phyloP scores from a whole-genome alignment of 2,888 invertebrate genomes.

The Osmoderma eremita region DNA sequence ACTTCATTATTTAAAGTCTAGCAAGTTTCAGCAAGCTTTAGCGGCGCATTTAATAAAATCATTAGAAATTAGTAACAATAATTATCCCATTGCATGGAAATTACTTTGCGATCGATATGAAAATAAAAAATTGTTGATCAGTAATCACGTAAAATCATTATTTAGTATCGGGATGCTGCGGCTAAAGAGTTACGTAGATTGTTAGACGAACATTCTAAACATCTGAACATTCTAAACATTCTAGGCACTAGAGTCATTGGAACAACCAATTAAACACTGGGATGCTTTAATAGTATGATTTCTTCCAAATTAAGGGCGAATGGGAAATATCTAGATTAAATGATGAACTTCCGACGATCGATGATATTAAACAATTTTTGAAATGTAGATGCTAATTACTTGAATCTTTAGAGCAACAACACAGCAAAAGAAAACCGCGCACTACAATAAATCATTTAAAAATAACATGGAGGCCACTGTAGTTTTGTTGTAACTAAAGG shows the following conservation, averaged over 20 bases:
- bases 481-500: too few relatives aligned
- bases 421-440: too few relatives aligned
- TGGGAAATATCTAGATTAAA: too few relatives aligned
- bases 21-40: conserved; percentile 32
- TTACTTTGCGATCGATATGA: conserved; percentile 36
- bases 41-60: conserved; percentile 33
- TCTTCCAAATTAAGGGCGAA: too few relatives aligned
- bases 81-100: conserved; percentile 41
- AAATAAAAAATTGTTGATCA: conserved; percentile 31
- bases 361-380: too few relatives aligned
- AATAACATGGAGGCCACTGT: too few relatives aligned
- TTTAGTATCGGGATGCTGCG: conserved; percentile 30
- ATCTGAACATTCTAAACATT: conserved; percentile 26
- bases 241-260: conserved; percentile 33
- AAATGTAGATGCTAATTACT: too few relatives aligned
- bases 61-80: conserved; percentile 27
- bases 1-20: too few relatives aligned
- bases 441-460: too few relatives aligned
- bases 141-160: conserved; percentile 39
- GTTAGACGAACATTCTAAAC: too few relatives aligned
- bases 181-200: conserved; percentile 25
- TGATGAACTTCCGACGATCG: too few relatives aligned
- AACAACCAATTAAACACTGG: conserved; percentile 35
- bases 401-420: too few relatives aligned
- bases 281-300: conserved; percentile 33